A percentile compares a stretch with the other conserved stretches of the same genome.
phyloP scores from a whole-genome alignment of 2,113 vertebrate genomes.

The Stictonetta naevosa region DNA sequence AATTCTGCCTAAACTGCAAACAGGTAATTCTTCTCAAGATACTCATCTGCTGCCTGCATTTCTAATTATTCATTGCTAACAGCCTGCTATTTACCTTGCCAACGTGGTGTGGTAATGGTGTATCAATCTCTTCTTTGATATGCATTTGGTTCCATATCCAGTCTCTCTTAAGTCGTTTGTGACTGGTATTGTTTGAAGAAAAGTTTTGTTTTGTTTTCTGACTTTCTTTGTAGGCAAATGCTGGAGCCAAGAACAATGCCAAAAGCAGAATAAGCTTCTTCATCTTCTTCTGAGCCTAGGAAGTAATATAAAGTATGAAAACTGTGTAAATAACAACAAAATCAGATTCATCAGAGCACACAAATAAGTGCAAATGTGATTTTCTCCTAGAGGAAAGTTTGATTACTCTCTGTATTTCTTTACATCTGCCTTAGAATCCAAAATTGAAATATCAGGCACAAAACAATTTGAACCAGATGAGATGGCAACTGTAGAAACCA shows the following conservation, averaged over 20 bases:
- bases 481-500: background rate
- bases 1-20: background rate
- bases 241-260: background rate
- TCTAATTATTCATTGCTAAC: background rate
- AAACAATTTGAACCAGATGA: background rate
- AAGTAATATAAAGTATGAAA: background rate
- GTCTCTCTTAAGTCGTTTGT: slow-evolving; percentile 81
- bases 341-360: background rate
- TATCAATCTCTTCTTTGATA: slow-evolving; percentile 82
- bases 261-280: slow-evolving; percentile 23
- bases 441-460: background rate
- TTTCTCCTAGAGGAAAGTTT: background rate
- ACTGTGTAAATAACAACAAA: background rate
- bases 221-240: background rate
- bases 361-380: background rate
- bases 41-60: background rate
- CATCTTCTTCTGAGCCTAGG: slow-evolving; percentile 58
- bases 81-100: slow-evolving; percentile 81
- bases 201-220: background rate
- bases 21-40: background rate
- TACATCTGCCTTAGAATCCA: background rate
- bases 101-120: slow-evolving; percentile 74
- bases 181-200: background rate
- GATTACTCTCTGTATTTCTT: background rate
- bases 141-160: slow-evolving; percentile 92